Base-by-base conservation (phyloP, 2,113 vertebrate species). In the Oryzias melastigma region DNA sequence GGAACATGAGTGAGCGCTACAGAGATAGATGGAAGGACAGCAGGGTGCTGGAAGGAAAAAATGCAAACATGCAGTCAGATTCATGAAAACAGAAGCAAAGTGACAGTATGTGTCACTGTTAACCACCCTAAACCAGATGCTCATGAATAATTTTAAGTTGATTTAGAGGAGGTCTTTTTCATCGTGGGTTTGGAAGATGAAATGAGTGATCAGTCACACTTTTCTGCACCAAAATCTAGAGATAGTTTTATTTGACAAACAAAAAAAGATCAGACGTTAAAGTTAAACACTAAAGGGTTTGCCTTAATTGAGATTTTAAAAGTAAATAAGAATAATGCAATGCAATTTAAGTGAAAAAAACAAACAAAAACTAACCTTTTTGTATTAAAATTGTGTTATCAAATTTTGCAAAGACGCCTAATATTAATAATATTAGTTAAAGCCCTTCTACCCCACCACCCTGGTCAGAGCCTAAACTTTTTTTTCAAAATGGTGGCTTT, bases 91-190 rank as follows among this genome's bases (percentile, higher is more conserved):
- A 69, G 43, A 29, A 13, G 50, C 50, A 25, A 47, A 47, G 25
- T 60, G 52, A 71, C 49, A 44, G 29, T 25, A 40, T 45, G 62
- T 71, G 58, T 64, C 52, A 44, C 47, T 19, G 47, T 35, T 70
- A 52, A 64, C 15, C 16, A 29, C 27, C 58, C 35, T 63, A 42
- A 14, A 58, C 29, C 65, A 56, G 68, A 71, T 58, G 68, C 54
- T 64, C 68, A 53, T 71, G 61, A 71, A 71, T 64, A 59, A 58
- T 53, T 59, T 27, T 42, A 63, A 14, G 40, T 62, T 49, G 56
- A 40, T 35, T 45, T 24, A 20, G 40, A 18, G 15, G 18, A 40
- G 46, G 35, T 56, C 24, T 50, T 14, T 56, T 62, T 66, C 17
- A 53, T 47, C 20, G 18, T 47, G 29, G 24, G 14, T 46, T 50